A percentile compares a stretch with the other conserved stretches of the same genome.
Conservation (phyloP, 2,797 vertebrate species). For the Leucoraja ocellata region DNA sequence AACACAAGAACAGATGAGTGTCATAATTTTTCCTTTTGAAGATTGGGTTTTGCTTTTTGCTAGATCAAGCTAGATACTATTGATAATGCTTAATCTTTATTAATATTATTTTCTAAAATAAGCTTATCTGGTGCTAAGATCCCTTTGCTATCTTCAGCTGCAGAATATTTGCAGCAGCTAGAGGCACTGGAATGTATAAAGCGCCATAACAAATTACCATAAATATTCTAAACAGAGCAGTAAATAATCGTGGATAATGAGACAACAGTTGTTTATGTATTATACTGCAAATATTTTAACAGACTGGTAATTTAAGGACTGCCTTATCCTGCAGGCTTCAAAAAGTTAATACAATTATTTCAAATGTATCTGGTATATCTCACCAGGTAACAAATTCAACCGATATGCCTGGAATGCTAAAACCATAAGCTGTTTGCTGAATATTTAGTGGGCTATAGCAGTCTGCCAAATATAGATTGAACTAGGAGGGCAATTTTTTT, state of each 20-base stretch:
- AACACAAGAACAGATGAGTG: not conserved
- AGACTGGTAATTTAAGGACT: not conserved
- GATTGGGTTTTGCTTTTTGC: not conserved
- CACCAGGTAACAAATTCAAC: not conserved
- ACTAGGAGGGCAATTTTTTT: not conserved
- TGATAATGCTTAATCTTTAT: not conserved
- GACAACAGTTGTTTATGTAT: constrained; percentile 46
- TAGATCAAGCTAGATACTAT: not conserved
- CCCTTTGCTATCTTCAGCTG: not conserved
- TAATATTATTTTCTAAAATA: not conserved
- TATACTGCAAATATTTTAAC: not conserved
- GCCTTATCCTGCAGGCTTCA: not conserved
- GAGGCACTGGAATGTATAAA: not conserved
- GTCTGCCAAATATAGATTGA: not conserved
- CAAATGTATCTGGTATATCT: not conserved
- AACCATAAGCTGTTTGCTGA: not conserved
- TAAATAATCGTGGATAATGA: constrained; percentile 42
- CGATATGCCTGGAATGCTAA: not conserved
- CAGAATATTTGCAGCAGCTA: not conserved
- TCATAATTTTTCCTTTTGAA: not conserved
- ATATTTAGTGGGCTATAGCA: not conserved
- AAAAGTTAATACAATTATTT: not conserved
- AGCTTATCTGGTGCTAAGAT: not conserved
- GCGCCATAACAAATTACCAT: constrained; percentile 47
- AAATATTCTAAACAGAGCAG: constrained; percentile 45